These are phyloP conservation scores for Poecilia wingei DNA, from an alignment of 2,797 vertebrate species.

Conservation along the genomic window DNA sequence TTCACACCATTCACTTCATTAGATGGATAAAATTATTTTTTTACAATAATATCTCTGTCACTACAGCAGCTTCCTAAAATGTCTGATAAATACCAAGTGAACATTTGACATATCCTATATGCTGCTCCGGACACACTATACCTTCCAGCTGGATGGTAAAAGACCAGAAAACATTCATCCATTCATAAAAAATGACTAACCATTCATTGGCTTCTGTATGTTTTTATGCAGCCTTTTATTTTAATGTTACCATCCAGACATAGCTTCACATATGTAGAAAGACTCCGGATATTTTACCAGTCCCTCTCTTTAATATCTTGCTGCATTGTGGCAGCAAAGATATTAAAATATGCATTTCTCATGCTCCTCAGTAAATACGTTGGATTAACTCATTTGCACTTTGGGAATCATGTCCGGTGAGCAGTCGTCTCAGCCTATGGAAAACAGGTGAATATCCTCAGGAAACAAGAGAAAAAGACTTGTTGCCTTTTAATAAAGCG, in stretches of 20 bases:
- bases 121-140: background rate
- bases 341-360: background rate
- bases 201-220: background rate
- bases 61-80: background rate
- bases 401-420: background rate
- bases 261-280: background rate
- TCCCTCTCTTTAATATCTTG: background rate
- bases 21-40: background rate
- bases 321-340: background rate
- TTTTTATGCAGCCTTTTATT: background rate
- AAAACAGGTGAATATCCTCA: background rate
- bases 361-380: background rate
- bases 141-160: background rate
- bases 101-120: background rate
- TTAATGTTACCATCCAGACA: background rate
- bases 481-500: background rate
- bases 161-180: background rate
- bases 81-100: background rate
- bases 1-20: background rate
- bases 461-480: background rate
- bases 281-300: background rate
- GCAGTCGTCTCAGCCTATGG: background rate
- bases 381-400: background rate
- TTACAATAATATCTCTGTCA: background rate
- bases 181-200: background rate